phyloP scores from a whole-genome alignment of 2,797 vertebrate species.

The Siniperca scherzeri region DNA sequence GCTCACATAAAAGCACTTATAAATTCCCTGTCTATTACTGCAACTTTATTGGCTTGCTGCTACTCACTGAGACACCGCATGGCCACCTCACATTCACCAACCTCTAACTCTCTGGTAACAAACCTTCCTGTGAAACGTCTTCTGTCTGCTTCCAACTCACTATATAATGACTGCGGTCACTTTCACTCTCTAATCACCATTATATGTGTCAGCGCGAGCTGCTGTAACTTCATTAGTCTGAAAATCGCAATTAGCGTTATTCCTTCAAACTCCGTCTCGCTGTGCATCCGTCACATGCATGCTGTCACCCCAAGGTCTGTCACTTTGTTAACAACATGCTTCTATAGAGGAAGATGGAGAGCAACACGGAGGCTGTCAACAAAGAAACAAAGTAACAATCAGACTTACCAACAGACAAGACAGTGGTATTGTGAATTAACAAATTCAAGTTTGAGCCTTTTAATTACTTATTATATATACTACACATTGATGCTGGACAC shows the following conservation, averaged over 20 bases:
- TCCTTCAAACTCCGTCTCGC: conserved; percentile 35
- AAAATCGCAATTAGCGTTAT: conserved; percentile 29
- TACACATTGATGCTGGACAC: background rate
- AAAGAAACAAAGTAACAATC: conserved; percentile 2
- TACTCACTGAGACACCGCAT: background rate
- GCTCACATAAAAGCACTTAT: background rate
- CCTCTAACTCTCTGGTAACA: background rate
- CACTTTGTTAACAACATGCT: conserved; percentile 1
- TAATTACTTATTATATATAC: background rate
- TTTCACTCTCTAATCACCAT: background rate
- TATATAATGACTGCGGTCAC: background rate
- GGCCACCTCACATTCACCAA: no score
- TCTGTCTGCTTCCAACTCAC: background rate
- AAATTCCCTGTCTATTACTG: background rate
- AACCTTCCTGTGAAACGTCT: background rate
- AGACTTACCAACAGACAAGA: background rate
- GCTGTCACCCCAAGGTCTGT: conserved; percentile 10
- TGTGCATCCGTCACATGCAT: background rate
- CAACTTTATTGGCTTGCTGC: no score
- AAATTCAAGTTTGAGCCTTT: background rate
- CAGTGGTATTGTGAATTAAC: background rate
- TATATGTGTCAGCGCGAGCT: background rate
- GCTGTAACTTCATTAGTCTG: conserved; percentile 22
- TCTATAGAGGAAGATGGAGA: conserved; percentile 2
- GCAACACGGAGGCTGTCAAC: background rate